Percentiles rank a stretch among this genome's conserved stretches.
These are phyloP conservation scores for Jacana jacana DNA, from an alignment of 2,113 vertebrate species.

Conservation along the genomic window DNA sequence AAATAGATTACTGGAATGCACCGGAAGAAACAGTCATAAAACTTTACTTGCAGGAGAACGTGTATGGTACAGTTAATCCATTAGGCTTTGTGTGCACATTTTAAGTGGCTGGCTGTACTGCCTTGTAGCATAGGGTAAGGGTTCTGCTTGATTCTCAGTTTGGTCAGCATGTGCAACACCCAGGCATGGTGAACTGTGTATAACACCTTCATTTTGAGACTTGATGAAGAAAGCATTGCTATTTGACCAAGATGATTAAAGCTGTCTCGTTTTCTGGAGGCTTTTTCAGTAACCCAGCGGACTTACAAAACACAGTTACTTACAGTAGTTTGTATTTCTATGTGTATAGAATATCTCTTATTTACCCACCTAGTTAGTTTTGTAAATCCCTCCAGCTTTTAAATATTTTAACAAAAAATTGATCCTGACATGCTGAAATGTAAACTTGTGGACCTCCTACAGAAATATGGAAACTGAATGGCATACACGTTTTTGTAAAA, in stretches of 20 bases:
- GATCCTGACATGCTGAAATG: neutral
- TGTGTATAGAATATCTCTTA: neutral
- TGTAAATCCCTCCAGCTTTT: neutral
- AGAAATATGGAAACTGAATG: neutral
- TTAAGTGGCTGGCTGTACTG: neutral
- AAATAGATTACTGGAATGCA: neutral
- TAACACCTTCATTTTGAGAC: neutral
- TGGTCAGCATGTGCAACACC: neutral
- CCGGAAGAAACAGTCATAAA: neutral
- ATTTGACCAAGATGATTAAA: neutral
- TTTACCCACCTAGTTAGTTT: neutral
- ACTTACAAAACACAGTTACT: neutral
- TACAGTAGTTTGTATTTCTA: neutral
- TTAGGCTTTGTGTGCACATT: neutral
- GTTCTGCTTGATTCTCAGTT: neutral
- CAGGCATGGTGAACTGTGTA: neutral
- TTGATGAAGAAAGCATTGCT: neutral
- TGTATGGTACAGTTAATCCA: neutral
- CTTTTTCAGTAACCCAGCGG: neutral
- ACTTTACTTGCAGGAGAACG: neutral
- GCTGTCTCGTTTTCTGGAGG: neutral
- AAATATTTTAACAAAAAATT: neutral
- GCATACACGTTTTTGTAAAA: neutral
- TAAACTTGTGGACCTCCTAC: neutral
- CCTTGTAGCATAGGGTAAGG: neutral